These are phyloP conservation scores for Macrosteles quadrilineatus DNA, from an alignment of 1,140 invertebrate species.

Conservation along the genomic window DNA sequence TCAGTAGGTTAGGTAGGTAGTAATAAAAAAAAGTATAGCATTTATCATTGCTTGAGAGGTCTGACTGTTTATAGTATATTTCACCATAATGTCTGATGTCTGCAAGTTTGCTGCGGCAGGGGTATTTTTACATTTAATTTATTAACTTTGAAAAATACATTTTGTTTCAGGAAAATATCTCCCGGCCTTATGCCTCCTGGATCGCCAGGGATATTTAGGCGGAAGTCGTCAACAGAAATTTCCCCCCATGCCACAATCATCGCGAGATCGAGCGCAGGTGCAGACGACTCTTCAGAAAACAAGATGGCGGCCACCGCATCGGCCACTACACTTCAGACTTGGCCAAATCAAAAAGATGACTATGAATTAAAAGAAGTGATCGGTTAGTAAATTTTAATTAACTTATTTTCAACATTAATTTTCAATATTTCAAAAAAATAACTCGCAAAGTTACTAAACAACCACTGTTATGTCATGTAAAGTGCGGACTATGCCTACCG, in stretches of 20 bases:
- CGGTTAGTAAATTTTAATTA: slow-evolving; percentile 59
- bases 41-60: no score
- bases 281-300: slow-evolving; percentile 29
- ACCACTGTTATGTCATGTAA: background rate
- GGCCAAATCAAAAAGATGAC: slow-evolving; percentile 92
- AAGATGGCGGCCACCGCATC: slow-evolving; percentile 35
- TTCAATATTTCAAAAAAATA: background rate
- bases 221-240: slow-evolving; percentile 55
- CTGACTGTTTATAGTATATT: no score
- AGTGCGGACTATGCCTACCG: no score
- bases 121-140: no score
- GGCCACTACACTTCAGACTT: slow-evolving; percentile 48
- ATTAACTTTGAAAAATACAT: no score
- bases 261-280: slow-evolving; percentile 28
- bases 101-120: no score
- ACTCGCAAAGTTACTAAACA: background rate
- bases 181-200: slow-evolving; percentile 63
- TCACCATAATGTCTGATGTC: no score
- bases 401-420: background rate
- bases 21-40: no score
- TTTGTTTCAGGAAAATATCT: slow-evolving; percentile 59
- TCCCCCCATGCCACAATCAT: slow-evolving; percentile 22
- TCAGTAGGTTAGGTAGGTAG: no score
- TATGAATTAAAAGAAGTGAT: slow-evolving; percentile 95
- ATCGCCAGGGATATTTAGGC: slow-evolving; percentile 64